These are phyloP conservation scores for Tenthredo notha DNA, from an alignment of 2,888 invertebrate genomes.

Conservation along the genomic window DNA sequence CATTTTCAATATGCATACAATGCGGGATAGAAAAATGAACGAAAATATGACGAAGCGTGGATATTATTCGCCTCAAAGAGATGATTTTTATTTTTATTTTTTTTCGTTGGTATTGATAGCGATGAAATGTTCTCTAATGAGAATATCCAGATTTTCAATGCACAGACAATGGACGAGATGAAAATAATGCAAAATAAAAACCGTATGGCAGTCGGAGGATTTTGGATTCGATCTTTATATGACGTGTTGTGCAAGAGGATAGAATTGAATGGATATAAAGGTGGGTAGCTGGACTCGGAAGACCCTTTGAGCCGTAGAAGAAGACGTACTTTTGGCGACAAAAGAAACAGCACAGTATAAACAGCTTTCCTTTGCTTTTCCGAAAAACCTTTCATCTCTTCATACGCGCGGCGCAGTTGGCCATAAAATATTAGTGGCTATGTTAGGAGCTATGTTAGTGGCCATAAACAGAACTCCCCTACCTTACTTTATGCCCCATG, in stretches of 20 bases:
- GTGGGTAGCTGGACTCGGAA: slow-evolving; percentile 5
- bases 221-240: not conserved
- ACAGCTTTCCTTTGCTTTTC: slow-evolving; percentile 42
- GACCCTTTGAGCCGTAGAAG: slow-evolving; percentile 45
- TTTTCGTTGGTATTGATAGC: not conserved
- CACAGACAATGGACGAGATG: not conserved
- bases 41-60: not conserved
- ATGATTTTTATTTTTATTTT: not conserved
- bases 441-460: slow-evolving; percentile 48
- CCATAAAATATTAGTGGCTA: slow-evolving; percentile 50
- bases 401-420: slow-evolving; percentile 42
- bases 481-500: not conserved
- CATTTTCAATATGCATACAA: not conserved
- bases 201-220: not conserved
- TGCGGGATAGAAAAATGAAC: not conserved
- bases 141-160: not conserved
- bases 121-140: not conserved
- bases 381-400: slow-evolving; percentile 49
- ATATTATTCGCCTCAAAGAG: not conserved
- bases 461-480: slow-evolving; percentile 39
- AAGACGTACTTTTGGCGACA: slow-evolving; percentile 31
- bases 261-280: slow-evolving; percentile 39
- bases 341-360: slow-evolving; percentile 44
- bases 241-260: not conserved
- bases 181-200: not conserved